Evolutionary conservation across 2,113 vertebrate genomes (phyloP), one percentile per base, ranked within the genome.

Genomic region (Pelecanus crispus): DNA sequence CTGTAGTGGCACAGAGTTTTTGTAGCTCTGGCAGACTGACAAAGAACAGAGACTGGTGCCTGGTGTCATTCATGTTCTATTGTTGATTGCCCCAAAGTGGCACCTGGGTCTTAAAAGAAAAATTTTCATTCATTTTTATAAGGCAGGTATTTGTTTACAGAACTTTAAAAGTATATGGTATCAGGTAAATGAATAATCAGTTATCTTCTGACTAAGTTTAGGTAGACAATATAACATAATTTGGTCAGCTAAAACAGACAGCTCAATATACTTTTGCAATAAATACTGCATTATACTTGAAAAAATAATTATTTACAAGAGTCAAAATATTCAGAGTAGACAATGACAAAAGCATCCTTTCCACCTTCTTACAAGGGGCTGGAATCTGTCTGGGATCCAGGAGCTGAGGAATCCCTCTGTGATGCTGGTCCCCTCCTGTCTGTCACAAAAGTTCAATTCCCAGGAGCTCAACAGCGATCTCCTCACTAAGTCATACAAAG

Each of bases 31-130:
- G 99, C 26, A 99, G 92, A 18, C 63, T 36, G 36, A 98, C 73
- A 81, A 99, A 99, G 91, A 98, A 98, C 90, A 99, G 79, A 17
- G 98, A 96, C 82, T 97, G 98, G 36, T 93, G 95, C 22, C 63
- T 95, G n/a, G 44, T 17, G n/a, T 47, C 53, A 56, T 92, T 98
- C 98, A 98, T 98, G 44, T 78, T 97, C 28, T 90, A 50, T 7
- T 65, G 38, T 18, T 73, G 67, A 65, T 38, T 36, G 32, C 19
- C 25, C 40, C 11, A 16, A 68, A 62, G 71, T 5, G 16, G 61
- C 11, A 80, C 65, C 34, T 81, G 79, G 22, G 47, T 72, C 92
- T 96, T 70, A 66, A 63, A 96, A 75, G 38, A 88, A 95, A 71
- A 45, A 13, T 4, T 24, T 3, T 3, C 83, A 24, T 20, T n/a